A percentile compares a stretch with the other conserved stretches of the same genome.
Conservation (phyloP, 2,888 invertebrate species). For the Pardosa pseudoannulata region DNA sequence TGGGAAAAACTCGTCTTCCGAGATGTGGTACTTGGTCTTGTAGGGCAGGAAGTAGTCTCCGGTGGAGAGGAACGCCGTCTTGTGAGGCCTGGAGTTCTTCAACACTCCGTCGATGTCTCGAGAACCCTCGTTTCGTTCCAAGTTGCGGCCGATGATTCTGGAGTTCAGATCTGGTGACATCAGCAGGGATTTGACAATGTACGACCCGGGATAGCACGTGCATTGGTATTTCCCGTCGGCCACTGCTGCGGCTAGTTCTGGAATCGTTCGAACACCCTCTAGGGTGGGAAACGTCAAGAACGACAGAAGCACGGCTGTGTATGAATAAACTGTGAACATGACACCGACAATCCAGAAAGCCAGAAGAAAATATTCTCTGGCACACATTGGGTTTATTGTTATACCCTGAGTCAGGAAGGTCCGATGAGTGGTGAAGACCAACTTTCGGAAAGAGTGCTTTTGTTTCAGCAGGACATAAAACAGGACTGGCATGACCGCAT, state of each 20-base stretch:
- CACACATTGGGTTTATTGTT: background rate
- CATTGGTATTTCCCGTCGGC: background rate
- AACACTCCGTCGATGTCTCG: background rate
- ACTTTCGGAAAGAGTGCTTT: background rate
- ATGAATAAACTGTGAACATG: background rate
- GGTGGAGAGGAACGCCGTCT: background rate
- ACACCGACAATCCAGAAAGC: background rate
- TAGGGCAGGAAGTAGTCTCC: background rate
- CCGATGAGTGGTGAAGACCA: background rate
- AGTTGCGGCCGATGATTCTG: background rate
- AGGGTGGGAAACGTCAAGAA: background rate
- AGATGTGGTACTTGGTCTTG: background rate
- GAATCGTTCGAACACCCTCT: background rate
- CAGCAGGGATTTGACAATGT: background rate
- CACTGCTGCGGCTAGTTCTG: background rate
- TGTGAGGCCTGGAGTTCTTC: background rate
- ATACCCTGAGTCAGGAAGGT: background rate
- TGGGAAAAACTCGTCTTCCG: background rate
- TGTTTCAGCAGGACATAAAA: background rate
- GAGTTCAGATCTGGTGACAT: background rate
- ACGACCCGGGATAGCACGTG: background rate
- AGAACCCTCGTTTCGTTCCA: background rate
- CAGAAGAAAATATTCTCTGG: background rate
- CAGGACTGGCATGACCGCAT: background rate
- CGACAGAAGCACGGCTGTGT: background rate